phyloP scores from a whole-genome alignment of 2,797 vertebrate species.

The Darevskia nairensis region DNA sequence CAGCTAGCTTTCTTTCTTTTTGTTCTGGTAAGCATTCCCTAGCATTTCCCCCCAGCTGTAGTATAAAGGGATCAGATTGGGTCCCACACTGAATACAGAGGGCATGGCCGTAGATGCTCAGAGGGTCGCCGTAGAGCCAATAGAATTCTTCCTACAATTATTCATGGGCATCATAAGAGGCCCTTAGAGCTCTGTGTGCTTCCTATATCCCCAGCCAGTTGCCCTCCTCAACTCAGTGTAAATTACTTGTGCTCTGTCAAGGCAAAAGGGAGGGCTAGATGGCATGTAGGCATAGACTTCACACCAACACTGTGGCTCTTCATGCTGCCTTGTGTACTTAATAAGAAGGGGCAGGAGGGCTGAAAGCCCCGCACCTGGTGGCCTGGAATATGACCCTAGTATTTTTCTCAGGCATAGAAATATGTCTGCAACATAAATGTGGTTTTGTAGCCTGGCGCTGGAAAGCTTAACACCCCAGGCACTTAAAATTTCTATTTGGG shows the following conservation, averaged over 20 bases:
- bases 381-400: conserved; percentile 13
- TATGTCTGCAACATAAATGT: conserved; percentile 45
- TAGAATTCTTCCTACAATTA: background rate
- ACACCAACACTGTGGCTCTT: too few relatives aligned
- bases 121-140: background rate
- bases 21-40: conserved; percentile 57
- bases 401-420: conserved; percentile 37
- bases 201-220: too few relatives aligned
- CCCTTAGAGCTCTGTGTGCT: background rate
- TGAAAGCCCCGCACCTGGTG: too few relatives aligned
- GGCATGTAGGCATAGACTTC: background rate
- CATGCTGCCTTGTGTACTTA: background rate
- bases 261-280: too few relatives aligned
- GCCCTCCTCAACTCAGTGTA: background rate
- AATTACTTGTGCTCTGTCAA: background rate
- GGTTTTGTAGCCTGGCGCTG: background rate
- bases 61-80: conserved; percentile 6
- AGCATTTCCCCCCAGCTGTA: conserved; percentile 48
- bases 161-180: background rate
- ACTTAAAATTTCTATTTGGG: conserved; percentile 43
- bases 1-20: conserved; percentile 56
- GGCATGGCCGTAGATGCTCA: too few relatives aligned
- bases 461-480: conserved; percentile 54
- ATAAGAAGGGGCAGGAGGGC: background rate
- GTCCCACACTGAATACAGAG: background rate